Evolutionary conservation across 2,888 invertebrate genomes (phyloP), one percentile per base, ranked within the genome.

Genomic region (Cataglyphis cursor): DNA sequence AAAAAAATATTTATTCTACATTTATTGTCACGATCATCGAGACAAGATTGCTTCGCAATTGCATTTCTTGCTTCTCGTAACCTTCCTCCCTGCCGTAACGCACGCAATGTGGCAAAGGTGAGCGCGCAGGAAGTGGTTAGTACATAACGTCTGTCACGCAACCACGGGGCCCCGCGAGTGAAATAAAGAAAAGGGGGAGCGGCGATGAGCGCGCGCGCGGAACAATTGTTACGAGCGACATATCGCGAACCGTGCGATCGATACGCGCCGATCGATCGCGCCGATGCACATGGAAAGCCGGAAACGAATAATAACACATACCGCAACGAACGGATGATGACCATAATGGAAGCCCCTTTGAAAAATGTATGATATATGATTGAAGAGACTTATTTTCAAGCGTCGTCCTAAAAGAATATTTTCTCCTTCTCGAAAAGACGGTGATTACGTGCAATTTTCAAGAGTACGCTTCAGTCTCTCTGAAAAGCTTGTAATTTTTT

Each of bases 61-160:
- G n/a, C 10, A 18, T 44, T 35, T 51, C 44, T 74, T 44, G 18
- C 5, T 59, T 35, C 70, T 31, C 41, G 35, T 21, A 70, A 78
- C 12, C 21, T 70, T 31, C 21, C 41, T 24, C 3, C 64, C 12
- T 15, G n/a, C 15, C 81, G 85, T 76, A 80, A 80, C 83, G 85
- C 80, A 66, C 51, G 75, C 81, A 21, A 54, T 57, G 54, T 31
- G 73, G 51, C 66, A 59, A 65, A 82, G 76, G 88, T 84, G 85
- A 81, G 73, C 91, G 31, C 44, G 35, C 78, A 85, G 91, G 91
- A 91, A 91, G 85, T 76, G 90, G 90, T 87, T 86, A 87, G 84
- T 87, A 87, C 65, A 54, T 82, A 62, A 72, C 66, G 54, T 80
- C 66, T 82, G 90, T 89, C 88, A 90, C 90, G 90, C 89, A 86